These are phyloP conservation scores for Mimachlamys varia DNA, from an alignment of 2,888 invertebrate genomes.

Conservation along the genomic window DNA sequence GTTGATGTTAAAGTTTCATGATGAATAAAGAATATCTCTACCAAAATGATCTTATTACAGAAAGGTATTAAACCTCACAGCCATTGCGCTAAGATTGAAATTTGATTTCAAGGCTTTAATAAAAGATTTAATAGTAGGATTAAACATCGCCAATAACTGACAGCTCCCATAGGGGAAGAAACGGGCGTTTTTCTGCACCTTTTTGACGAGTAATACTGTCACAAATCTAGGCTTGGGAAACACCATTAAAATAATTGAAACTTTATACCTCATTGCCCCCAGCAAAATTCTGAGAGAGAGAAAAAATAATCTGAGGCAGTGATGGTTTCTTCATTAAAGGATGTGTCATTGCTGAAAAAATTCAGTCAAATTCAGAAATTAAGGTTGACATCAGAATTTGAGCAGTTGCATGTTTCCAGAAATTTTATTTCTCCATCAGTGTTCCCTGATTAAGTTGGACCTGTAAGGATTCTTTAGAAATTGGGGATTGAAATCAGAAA, in stretches of 20 bases:
- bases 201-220: background rate
- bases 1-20: too few relatives aligned
- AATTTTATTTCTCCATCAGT: background rate
- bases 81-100: background rate
- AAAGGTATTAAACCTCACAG: background rate
- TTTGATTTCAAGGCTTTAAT: background rate
- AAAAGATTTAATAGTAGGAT: background rate
- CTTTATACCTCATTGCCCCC: background rate
- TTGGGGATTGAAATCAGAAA: background rate
- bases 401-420: background rate
- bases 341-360: conserved; percentile 14
- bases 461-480: background rate
- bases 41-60: too few relatives aligned
- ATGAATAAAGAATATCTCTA: too few relatives aligned
- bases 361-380: background rate
- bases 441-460: background rate
- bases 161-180: background rate
- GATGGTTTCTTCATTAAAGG: background rate
- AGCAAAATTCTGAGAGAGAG: background rate
- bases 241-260: background rate
- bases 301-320: background rate
- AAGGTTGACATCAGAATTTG: background rate
- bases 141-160: background rate
- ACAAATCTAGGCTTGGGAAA: background rate
- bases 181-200: background rate